Conservation (phyloP, 2,888 invertebrate species). For the Hyles lineata region DNA sequence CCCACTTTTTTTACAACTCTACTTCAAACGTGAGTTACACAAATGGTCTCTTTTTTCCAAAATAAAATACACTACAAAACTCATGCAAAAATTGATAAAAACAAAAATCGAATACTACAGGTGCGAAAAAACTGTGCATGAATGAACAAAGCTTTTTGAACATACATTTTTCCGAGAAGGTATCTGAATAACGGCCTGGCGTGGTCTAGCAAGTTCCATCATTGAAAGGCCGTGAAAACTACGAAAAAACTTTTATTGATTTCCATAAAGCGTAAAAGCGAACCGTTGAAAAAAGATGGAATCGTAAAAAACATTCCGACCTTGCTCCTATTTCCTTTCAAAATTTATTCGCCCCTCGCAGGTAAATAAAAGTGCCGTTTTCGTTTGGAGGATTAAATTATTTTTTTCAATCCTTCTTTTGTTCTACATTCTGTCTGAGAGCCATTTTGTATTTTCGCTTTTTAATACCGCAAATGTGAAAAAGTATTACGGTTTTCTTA, state of each 20-base stretch:
- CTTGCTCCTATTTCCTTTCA: conserved; percentile 22
- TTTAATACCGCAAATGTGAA: conserved; percentile 11
- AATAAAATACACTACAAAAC: too few species aligned
- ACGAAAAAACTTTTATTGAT: conserved; percentile 19
- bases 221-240: conserved; percentile 14
- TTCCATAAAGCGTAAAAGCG: conserved; percentile 19
- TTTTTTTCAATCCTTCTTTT: conserved; percentile 20
- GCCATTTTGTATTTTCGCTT: background rate
- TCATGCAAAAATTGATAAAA: background rate
- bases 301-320: conserved; percentile 22
- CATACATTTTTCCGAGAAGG: background rate
- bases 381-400: conserved; percentile 20
- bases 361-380: conserved; percentile 21
- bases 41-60: too few species aligned
- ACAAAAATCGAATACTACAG: background rate
- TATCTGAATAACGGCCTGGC: background rate
- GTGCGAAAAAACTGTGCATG: background rate
- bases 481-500: background rate
- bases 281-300: conserved; percentile 10
- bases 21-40: too few species aligned
- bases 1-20: too few species aligned
- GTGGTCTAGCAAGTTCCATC: background rate
- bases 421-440: conserved; percentile 1
- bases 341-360: conserved; percentile 20
- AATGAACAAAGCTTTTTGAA: background rate